phyloP scores from a whole-genome alignment of 2,797 vertebrate genomes.

The Cossypha dichroa region DNA sequence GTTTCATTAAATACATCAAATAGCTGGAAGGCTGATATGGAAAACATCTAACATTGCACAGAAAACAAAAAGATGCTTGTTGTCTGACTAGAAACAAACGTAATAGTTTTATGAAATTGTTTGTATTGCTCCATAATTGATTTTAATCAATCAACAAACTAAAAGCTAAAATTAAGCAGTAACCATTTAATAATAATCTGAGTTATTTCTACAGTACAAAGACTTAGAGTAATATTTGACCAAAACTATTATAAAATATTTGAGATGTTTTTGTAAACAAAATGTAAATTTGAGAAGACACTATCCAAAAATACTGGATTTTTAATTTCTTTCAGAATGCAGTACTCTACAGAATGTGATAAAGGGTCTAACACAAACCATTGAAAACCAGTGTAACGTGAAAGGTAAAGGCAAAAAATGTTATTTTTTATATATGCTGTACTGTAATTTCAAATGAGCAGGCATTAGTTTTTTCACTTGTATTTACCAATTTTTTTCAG shows the following conservation, averaged over 20 bases:
- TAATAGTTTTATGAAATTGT: not conserved
- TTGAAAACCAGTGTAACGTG: conserved; percentile 86
- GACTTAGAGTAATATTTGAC: not conserved
- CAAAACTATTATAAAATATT: not conserved
- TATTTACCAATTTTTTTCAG: not conserved
- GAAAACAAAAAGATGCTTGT: not conserved
- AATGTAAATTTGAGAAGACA: not conserved
- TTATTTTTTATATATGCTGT: not conserved
- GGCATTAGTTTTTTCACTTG: not conserved
- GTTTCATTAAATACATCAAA: not conserved
- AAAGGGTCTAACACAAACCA: conserved; percentile 83
- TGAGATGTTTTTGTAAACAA: not conserved
- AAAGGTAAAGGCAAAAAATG: conserved; percentile 80
- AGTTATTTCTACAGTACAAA: not conserved
- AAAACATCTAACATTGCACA: not conserved
- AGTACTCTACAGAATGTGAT: conserved; percentile 79
- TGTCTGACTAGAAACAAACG: not conserved
- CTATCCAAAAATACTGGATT: not conserved
- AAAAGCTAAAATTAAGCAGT: not conserved
- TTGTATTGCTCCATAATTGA: not conserved
- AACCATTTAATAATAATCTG: not conserved
- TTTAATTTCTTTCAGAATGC: conserved; percentile 81
- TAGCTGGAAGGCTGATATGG: not conserved
- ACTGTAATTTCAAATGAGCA: not conserved
- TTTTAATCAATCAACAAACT: not conserved